These are phyloP conservation scores for Diaperis boleti DNA, from an alignment of 2,888 invertebrate species.

Conservation along the genomic window DNA sequence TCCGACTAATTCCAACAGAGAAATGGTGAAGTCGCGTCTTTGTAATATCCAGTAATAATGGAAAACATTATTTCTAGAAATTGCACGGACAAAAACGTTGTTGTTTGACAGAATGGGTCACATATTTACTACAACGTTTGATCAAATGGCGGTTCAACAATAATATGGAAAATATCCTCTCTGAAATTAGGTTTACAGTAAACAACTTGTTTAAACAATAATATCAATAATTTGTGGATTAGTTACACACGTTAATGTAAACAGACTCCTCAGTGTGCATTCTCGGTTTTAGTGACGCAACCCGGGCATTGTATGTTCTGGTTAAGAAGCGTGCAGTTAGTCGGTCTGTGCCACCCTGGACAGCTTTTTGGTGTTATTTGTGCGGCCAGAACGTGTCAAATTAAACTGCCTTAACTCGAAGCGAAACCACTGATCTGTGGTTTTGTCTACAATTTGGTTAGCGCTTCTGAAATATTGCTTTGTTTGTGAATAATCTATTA, in stretches of 20 bases:
- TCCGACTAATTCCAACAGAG: too few species aligned
- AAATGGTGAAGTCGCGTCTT: too few species aligned
- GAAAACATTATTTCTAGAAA: too few species aligned
- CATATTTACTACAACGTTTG: too few species aligned
- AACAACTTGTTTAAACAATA: too few species aligned
- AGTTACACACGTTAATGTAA: not conserved
- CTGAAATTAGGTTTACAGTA: too few species aligned
- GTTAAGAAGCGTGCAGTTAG: constrained; percentile 18
- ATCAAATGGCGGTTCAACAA: too few species aligned
- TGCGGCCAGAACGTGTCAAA: constrained; percentile 31
- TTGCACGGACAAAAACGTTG: too few species aligned
- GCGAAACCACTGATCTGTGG: constrained; percentile 32
- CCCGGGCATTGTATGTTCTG: not conserved
- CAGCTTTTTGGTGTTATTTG: constrained; percentile 12
- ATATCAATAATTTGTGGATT: too few species aligned
- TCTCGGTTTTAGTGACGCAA: not conserved
- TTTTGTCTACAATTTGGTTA: constrained; percentile 23
- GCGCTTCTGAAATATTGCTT: constrained; percentile 32
- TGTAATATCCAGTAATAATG: too few species aligned
- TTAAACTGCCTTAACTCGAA: constrained; percentile 34
- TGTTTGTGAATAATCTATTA: constrained; percentile 47
- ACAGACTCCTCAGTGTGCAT: not conserved
- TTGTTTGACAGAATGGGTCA: too few species aligned
- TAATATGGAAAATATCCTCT: too few species aligned
- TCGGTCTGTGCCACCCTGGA: not conserved